Conservation (phyloP, 2,113 vertebrate genomes). For the Aleadryas rufinucha region DNA sequence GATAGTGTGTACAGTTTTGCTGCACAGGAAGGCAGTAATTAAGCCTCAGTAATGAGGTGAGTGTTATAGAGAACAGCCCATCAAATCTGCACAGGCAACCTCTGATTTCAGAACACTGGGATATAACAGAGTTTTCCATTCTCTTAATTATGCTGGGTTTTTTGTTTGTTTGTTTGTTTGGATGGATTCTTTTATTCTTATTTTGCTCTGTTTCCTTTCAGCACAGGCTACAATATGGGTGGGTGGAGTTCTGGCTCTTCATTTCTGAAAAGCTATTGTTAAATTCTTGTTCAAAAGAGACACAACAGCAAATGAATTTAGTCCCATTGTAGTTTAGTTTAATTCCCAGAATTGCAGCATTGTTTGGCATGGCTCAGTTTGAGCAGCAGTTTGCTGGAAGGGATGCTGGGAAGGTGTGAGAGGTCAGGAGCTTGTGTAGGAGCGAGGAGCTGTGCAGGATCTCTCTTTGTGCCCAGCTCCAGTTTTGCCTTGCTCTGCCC, state of each 20-base stretch:
- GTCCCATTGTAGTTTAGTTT: neutral
- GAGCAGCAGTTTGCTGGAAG: neutral
- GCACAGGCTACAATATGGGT: neutral
- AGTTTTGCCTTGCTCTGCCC: neutral
- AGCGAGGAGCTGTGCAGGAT: neutral
- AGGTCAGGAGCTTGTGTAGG: neutral
- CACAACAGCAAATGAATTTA: neutral
- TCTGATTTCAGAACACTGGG: neutral
- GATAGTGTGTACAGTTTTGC: neutral
- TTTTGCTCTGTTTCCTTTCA: neutral
- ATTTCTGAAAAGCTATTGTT: neutral
- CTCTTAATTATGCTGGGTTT: neutral
- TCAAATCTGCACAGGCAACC: neutral
- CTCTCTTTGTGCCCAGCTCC: neutral
- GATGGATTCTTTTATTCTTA: neutral
- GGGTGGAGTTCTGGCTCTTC: neutral
- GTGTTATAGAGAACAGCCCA: neutral
- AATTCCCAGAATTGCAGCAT: neutral
- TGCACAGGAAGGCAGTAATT: neutral
- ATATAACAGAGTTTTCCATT: neutral
- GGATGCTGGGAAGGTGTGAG: neutral
- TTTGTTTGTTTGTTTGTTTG: neutral
- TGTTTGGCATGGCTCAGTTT: neutral
- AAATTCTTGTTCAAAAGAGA: neutral
- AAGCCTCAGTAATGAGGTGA: neutral